Percentiles rank a stretch among this genome's conserved stretches.
Evolutionary conservation across 1,140 invertebrate species (phyloP).

Genomic region (Vanessa atalanta): DNA sequence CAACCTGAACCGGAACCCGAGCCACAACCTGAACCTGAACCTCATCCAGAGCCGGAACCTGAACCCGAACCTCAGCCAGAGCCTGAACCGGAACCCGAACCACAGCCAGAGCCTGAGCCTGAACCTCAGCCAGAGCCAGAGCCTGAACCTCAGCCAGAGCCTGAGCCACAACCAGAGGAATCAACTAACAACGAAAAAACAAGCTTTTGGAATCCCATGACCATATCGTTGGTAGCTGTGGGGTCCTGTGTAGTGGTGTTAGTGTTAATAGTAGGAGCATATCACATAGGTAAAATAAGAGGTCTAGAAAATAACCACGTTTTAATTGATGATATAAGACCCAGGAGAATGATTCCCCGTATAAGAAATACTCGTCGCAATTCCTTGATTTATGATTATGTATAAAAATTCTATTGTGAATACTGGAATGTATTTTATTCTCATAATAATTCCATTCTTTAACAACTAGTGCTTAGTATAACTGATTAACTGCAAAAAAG

Average conservation of each 20-base stretch:
- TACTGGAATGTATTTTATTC: too few species aligned
- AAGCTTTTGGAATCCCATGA: slow-evolving; percentile 48
- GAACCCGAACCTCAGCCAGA: too few species aligned
- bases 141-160: neutral
- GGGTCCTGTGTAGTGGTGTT: slow-evolving; percentile 27
- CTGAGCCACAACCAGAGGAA: too few species aligned
- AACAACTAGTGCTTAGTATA: too few species aligned
- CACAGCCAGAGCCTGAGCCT: too few species aligned
- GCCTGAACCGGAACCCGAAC: too few species aligned
- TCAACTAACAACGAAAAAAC: neutral
- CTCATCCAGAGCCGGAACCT: too few species aligned
- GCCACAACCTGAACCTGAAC: too few species aligned
- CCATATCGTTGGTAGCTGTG: slow-evolving; percentile 46
- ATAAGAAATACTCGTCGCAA: slow-evolving; percentile 20
- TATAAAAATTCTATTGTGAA: neutral
- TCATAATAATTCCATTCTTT: too few species aligned
- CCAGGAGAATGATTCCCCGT: slow-evolving; percentile 46
- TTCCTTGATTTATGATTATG: neutral
- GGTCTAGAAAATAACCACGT: slow-evolving; percentile 2
- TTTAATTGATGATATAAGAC: slow-evolving; percentile 33
- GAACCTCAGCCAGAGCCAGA: too few species aligned
- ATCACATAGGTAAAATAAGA: slow-evolving; percentile 45
- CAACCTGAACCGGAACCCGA: too few species aligned
- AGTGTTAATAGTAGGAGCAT: slow-evolving; percentile 39
- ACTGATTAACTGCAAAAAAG: too few species aligned